Percentiles rank a stretch among this genome's conserved stretches.
Conservation (phyloP, 2,797 vertebrate species). For the Hydrophis major region DNA sequence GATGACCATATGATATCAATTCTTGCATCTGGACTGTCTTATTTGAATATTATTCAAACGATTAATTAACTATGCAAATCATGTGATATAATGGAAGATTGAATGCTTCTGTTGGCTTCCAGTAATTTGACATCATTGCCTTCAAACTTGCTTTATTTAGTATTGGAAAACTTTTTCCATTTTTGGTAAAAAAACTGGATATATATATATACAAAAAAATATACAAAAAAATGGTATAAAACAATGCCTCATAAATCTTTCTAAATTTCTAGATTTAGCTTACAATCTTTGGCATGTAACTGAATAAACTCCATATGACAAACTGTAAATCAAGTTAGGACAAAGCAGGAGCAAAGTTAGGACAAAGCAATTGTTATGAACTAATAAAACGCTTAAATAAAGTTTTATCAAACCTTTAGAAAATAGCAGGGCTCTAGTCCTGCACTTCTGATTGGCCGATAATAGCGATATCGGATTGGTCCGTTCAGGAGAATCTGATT, state of each 20-base stretch:
- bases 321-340: conserved; percentile 26
- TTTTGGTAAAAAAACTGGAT: not conserved
- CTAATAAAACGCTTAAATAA: too few relatives aligned
- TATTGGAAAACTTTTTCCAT: not conserved
- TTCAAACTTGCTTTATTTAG: not conserved
- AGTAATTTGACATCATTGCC: not conserved
- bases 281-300: not conserved
- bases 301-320: conserved; percentile 10
- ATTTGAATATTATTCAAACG: not conserved
- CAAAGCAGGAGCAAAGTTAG: not conserved
- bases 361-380: too few relatives aligned
- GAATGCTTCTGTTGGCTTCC: not conserved
- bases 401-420: too few relatives aligned
- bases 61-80: not conserved
- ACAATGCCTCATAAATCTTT: not conserved
- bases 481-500: too few relatives aligned
- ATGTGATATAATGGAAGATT: not conserved
- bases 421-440: too few relatives aligned
- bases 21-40: not conserved
- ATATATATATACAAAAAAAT: not conserved
- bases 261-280: not conserved
- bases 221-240: not conserved
- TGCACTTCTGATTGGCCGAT: too few relatives aligned
- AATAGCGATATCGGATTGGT: too few relatives aligned
- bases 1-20: not conserved